Percentiles rank a stretch among this genome's conserved stretches.
Conservation (phyloP, 64 coral and sea anemone genomes). For the Montipora foliosa region DNA sequence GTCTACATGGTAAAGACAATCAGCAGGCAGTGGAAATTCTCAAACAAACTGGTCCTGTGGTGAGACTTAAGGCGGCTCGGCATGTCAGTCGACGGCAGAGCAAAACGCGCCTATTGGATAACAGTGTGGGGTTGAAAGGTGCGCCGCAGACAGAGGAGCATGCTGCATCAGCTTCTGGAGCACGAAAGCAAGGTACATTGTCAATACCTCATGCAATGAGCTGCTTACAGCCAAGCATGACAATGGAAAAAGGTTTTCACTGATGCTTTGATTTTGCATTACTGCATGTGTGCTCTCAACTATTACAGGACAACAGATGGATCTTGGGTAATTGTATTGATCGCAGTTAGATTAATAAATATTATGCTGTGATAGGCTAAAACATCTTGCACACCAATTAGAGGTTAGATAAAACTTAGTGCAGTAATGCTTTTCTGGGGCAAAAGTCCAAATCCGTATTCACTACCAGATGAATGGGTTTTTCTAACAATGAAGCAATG, state of each 20-base stretch:
- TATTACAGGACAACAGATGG: no score
- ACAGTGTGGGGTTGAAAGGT: background rate
- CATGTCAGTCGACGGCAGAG: conserved; percentile 63
- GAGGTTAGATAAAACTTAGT: no score
- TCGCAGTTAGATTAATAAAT: no score
- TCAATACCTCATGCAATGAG: background rate
- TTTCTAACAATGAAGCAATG: no score
- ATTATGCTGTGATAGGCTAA: no score
- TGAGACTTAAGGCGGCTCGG: conserved; percentile 80
- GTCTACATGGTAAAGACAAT: conserved; percentile 93
- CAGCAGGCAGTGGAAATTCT: conserved; percentile 94
- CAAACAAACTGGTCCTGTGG: conserved; percentile 91
- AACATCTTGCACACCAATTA: no score
- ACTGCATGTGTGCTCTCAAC: no score
- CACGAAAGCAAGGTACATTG: conserved; percentile 1
- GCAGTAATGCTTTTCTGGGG: no score
- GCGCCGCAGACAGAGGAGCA: background rate
- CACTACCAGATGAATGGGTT: no score
- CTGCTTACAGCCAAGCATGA: background rate
- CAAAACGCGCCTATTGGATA: conserved; percentile 7
- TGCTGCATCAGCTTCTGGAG: background rate
- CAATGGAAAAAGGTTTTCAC: background rate
- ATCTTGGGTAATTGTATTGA: no score
- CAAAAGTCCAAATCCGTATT: no score
- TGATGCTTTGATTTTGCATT: no score